Evolutionary conservation across 2,888 invertebrate genomes (phyloP).

Genomic region (Brachyopa scutellaris): DNA sequence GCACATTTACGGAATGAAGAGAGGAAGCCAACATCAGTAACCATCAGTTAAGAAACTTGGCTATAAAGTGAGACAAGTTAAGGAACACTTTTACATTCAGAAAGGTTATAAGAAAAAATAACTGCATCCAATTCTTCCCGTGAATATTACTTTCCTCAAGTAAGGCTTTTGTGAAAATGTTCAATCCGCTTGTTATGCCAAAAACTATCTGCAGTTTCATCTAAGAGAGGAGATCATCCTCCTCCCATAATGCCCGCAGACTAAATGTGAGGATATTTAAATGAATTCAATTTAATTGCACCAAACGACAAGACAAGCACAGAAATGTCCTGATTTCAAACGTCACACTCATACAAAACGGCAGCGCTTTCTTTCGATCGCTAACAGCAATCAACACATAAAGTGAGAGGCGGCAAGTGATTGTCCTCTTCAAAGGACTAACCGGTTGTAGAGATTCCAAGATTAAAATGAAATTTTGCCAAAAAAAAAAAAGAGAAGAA

Average conservation of each 20-base stretch:
- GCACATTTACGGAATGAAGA: too few species aligned
- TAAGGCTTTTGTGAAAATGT: too few species aligned
- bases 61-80: too few species aligned
- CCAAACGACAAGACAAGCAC: neutral
- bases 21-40: too few species aligned
- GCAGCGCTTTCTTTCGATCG: neutral
- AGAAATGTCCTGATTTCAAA: conserved; percentile 34
- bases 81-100: too few species aligned
- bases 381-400: conserved; percentile 1
- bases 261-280: conserved; percentile 16
- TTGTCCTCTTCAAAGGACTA: neutral
- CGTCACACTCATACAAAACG: neutral
- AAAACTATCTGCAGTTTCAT: neutral
- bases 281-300: conserved; percentile 46
- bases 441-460: neutral
- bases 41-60: too few species aligned
- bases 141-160: too few species aligned
- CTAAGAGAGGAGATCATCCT: too few species aligned
- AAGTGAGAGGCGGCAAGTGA: neutral
- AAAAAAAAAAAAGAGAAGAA: conserved; percentile 39
- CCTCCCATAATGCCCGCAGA: too few species aligned
- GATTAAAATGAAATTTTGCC: conserved; percentile 30
- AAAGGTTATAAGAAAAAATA: too few species aligned
- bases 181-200: neutral
- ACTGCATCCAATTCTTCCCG: too few species aligned